Evolutionary conservation across 2,888 invertebrate species (phyloP).

Genomic region (Pammene aurita): DNA sequence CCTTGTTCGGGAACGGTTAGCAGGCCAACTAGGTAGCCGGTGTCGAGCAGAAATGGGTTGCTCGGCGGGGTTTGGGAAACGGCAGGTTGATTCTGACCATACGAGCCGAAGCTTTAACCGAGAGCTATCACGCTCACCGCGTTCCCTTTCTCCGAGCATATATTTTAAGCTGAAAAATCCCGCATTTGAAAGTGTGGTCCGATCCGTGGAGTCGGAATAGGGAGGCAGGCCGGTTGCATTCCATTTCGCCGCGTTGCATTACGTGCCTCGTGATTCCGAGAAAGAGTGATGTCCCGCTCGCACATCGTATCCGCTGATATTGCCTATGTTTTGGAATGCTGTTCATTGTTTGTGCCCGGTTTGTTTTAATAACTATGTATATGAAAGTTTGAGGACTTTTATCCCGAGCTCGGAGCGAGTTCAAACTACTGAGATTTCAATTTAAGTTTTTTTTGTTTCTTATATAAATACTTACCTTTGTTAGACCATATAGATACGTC

Average conservation of each 20-base stretch:
- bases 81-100: constrained; percentile 25
- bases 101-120: constrained; percentile 11
- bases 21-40: constrained; percentile 23
- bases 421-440: constrained; percentile 43
- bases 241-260: constrained; percentile 74
- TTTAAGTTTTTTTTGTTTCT: not conserved
- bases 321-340: constrained; percentile 77
- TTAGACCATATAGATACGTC: too few species aligned
- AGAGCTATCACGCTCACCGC: constrained; percentile 5
- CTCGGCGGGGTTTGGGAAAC: constrained; percentile 22
- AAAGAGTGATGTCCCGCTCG: constrained; percentile 76
- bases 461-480: too few species aligned
- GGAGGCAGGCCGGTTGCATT: constrained; percentile 63
- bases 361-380: constrained; percentile 64
- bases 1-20: constrained; percentile 9
- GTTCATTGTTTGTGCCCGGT: constrained; percentile 75
- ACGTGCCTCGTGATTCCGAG: constrained; percentile 74
- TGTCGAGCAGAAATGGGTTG: constrained; percentile 30
- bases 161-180: constrained; percentile 4
- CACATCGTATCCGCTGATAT: constrained; percentile 73
- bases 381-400: constrained; percentile 45
- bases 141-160: constrained; percentile 7
- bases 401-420: constrained; percentile 64
- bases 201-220: constrained; percentile 48
- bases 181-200: constrained; percentile 2